Evolutionary conservation across 2,797 vertebrate species (phyloP), one percentile per base, ranked within the genome.

Genomic region (Xenopus petersii): DNA sequence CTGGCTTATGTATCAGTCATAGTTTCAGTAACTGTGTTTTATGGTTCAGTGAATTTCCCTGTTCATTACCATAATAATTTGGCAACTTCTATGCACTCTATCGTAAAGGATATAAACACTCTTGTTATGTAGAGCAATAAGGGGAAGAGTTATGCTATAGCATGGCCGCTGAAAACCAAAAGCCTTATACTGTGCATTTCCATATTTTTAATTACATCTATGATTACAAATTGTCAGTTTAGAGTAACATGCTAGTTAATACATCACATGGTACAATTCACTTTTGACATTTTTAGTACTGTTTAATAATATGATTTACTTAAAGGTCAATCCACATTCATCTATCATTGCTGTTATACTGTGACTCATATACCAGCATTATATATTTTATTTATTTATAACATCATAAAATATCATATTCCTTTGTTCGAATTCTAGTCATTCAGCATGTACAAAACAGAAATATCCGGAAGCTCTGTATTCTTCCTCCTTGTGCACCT

Each of bases 31-130:
- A 70, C 71, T 61, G 47, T 59, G 70, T 74, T 71, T 74, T 70
- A 74, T 64, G 71, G 66, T 70, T 74, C 67, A 79, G 67, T 74
- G 62, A 74, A 70, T 73, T 70, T 71, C 72, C 55, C 69, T 15
- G n/a, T 71, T 79, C 77, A 79, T 79, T 79, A 79, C 67, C 71
- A 79, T 79, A 70, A 79, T 79, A 79, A 74, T 67, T 74, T 74
- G 71, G 71, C 71, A 64, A 64, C 48, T 74, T 70, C 58, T 24
- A 64, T 71, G 61, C 64, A 64, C 55, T 78, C 68, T 30, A 78
- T 78, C 67, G 42, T 70, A 74, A 54, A 74, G 60, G 67, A 79
- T 65, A 74, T 74, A 79, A 79, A 79, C 60, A 55, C 66, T 21
- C 67, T 70, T 79, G 60, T 79, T 74, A 74, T 70, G 70, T 64